Base-by-base conservation (phyloP, 2,888 invertebrate species). In the Nymphalis polychloros region DNA sequence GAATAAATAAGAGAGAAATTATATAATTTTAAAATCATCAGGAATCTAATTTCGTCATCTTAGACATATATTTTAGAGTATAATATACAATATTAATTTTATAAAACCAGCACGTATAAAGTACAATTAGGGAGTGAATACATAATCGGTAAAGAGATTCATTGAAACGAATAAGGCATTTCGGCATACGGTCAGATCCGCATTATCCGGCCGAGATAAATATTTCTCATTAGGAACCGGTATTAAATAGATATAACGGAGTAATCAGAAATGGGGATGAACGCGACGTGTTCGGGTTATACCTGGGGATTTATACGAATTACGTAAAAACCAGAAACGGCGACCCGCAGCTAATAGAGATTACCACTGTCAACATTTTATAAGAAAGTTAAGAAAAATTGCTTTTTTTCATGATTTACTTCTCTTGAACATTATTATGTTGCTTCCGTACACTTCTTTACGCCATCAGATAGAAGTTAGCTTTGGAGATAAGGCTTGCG, bases 251-350 rank as follows among this genome's bases (percentile, higher is more conserved):
- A 41, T 62, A 67, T 50, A 35, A 35, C 62, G 41, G 23, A 55
- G 62, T 67, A 62, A 67, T 67, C 67, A 62, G 67, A 55, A 67
- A 67, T 23, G 52, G 59, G 50, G 65, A 65, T 59, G 60, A 65
- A 65, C 46, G 46, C 65, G 59, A 59, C 59, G 59, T 59, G 59
- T 50, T 50, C 50, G 59, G 59, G 49, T 50, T 46, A 41, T 47
- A 65, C 41, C 60, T 19, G 50, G 65, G 20, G 65, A 65, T 65
- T 65, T 65, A 52, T 50, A 46, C 59, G 46, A 65, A 65, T 65
- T 59, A 65, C 27, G 46, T 52, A 59, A 59, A 59, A 65, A 65
- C 27, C 41, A 59, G 57, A 13, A 57, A n/a, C 35, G 27, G 19
- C n/a, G 35, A 10, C 41, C 41, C 41, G 35, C 7, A 19, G 57